These are phyloP conservation scores for Xyrauchen texanus DNA, from an alignment of 2,113 vertebrate genomes.

Conservation along the genomic window DNA sequence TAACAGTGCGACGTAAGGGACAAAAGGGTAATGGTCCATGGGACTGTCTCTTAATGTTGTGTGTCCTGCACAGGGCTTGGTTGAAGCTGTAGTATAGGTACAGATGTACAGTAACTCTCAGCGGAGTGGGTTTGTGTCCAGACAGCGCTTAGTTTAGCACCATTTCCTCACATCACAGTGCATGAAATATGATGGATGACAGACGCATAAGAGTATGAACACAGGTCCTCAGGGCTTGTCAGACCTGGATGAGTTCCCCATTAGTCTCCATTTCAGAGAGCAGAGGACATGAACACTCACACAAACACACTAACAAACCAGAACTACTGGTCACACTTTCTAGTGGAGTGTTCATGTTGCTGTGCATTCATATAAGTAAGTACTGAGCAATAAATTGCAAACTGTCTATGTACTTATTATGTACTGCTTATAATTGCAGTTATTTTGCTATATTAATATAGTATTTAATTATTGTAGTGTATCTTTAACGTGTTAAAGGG, in stretches of 20 bases:
- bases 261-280: constrained; percentile 70
- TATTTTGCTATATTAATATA: too few species aligned
- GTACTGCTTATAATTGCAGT: too few species aligned
- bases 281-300: background rate
- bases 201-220: constrained; percentile 59
- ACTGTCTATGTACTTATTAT: too few species aligned
- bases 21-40: constrained; percentile 7
- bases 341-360: too few species aligned
- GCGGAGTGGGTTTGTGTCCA: background rate
- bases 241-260: constrained; percentile 64
- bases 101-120: constrained; percentile 10
- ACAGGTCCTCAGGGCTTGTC: constrained; percentile 73
- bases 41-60: constrained; percentile 3
- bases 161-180: constrained; percentile 68
- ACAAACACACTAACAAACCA: constrained; percentile 23
- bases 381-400: too few species aligned
- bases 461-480: too few species aligned
- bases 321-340: background rate
- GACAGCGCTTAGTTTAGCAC: constrained; percentile 51
- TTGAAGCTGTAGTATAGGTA: background rate
- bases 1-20: background rate
- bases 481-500: too few species aligned
- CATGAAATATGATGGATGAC: constrained; percentile 72
- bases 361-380: too few species aligned
- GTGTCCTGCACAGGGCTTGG: background rate